Base-by-base conservation (phyloP, 2,113 vertebrate genomes). In the Garra rufa region DNA sequence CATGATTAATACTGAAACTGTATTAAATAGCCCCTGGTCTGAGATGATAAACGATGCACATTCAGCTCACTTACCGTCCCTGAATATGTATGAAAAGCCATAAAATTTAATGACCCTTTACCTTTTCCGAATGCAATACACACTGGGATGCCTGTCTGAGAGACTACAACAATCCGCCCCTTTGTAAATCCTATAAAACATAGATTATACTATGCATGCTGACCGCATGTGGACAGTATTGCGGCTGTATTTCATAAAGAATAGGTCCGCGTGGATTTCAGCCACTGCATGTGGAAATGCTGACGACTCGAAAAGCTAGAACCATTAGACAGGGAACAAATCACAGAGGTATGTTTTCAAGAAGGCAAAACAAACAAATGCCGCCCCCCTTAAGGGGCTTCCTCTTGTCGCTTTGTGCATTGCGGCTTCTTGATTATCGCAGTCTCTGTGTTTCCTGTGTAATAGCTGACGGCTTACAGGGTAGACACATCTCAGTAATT, bases 41-140 rank as follows among this genome's bases (percentile, higher is more conserved):
- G 34, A 30, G 26, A 74, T 82, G 78, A 87, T 85, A 44, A 44
- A 81, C 19, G 74, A 81, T 43, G 21, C 50, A 17, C 50, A n/a
- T 61, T 67, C 71, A 67, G 41, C 43, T 59, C 50, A 4, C 67
- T 70, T 76, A 67, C 70, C 24, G 28, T 44, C 26, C 15, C 83
- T 83, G 65, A 78, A 83, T 85, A 85, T 85, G 86, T 77, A 87
- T 67, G 55, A 69, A 85, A 74, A 59, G 52, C 55, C 30, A 79
- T 87, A 55, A 83, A 83, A 71, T 82, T 46, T 79, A 76, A 85
- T 44, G 65, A 63, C 19, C 38, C 79, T 87, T 65, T 78, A 74
- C 63, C 78, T 50, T 80, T 73, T 30, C 8, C 4, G 59, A 73
- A 50, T 26, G 76, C 59, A 44, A 11, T 63, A 30, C 11, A 48